These are phyloP conservation scores for Mythimna pallens DNA, from an alignment of 2,888 invertebrate genomes.

Conservation along the genomic window DNA sequence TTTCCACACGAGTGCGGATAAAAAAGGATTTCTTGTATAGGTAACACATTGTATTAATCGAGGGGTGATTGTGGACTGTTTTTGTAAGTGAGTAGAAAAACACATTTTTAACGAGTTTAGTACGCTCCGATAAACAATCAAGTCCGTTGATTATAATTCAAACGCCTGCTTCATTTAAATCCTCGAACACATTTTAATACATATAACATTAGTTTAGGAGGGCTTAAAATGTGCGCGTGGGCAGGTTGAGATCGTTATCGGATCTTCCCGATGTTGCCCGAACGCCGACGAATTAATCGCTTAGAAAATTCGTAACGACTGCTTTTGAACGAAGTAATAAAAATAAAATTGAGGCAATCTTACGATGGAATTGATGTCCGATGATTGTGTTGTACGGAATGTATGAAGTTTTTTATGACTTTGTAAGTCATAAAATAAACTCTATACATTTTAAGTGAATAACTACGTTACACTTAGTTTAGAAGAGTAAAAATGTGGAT, in stretches of 20 bases:
- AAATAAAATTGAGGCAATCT: constrained; percentile 55
- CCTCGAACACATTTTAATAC: constrained; percentile 51
- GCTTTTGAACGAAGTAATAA: constrained; percentile 58
- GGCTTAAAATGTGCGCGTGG: constrained; percentile 58
- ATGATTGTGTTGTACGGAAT: constrained; percentile 23
- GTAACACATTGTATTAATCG: background rate
- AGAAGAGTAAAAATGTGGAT: too few relatives aligned
- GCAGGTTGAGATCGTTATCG: constrained; percentile 66
- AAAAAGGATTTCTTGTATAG: background rate
- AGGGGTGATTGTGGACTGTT: background rate
- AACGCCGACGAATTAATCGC: constrained; percentile 63
- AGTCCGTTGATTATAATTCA: constrained; percentile 30
- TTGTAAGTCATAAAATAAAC: constrained; percentile 23
- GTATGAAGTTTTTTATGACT: constrained; percentile 29
- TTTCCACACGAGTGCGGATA: background rate
- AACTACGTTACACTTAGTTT: background rate
- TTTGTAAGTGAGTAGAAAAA: background rate
- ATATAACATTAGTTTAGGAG: constrained; percentile 47
- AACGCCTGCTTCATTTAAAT: constrained; percentile 38
- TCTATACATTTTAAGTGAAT: constrained; percentile 35
- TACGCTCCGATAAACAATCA: constrained; percentile 22
- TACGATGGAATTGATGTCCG: constrained; percentile 35
- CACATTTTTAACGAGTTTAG: constrained; percentile 8
- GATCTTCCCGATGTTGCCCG: constrained; percentile 53
- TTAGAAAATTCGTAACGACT: constrained; percentile 66